A percentile compares a stretch with the other conserved stretches of the same genome.
phyloP scores from a whole-genome alignment of 1,140 invertebrate genomes.

The Aphidius gifuensis region DNA sequence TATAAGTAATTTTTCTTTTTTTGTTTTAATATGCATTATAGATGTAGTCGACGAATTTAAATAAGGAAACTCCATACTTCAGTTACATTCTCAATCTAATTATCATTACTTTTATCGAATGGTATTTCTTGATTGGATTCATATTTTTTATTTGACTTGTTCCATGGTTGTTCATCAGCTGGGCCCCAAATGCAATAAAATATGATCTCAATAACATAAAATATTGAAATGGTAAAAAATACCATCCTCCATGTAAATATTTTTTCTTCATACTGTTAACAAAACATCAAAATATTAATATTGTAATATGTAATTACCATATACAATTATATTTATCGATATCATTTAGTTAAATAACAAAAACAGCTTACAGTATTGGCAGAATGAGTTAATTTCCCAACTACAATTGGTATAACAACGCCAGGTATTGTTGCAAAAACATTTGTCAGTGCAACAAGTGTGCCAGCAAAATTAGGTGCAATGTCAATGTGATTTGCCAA shows the following conservation, averaged over 20 bases:
- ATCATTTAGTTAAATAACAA: neutral
- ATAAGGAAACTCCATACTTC: too few relatives aligned
- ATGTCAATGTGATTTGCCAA: slow-evolving; percentile 89
- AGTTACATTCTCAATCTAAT: too few relatives aligned
- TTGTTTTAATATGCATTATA: too few relatives aligned
- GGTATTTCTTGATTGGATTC: slow-evolving; percentile 22
- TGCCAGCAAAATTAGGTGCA: slow-evolving; percentile 75
- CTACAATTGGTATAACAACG: slow-evolving; percentile 80
- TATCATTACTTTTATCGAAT: too few relatives aligned
- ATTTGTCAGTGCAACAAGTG: slow-evolving; percentile 83
- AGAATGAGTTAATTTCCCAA: slow-evolving; percentile 68
- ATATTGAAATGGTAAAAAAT: slow-evolving; percentile 74
- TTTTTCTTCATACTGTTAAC: slow-evolving; percentile 70
- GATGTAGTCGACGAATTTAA: too few relatives aligned
- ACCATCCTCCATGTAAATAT: slow-evolving; percentile 71
- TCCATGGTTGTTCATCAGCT: slow-evolving; percentile 82
- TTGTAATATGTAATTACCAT: too few relatives aligned
- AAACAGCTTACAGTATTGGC: slow-evolving; percentile 60
- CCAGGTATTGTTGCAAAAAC: slow-evolving; percentile 82
- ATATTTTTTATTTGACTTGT: slow-evolving; percentile 47
- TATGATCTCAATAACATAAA: slow-evolving; percentile 74
- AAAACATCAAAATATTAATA: slow-evolving; percentile 33
- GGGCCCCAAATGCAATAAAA: slow-evolving; percentile 77
- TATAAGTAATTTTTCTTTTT: too few relatives aligned
- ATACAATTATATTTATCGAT: neutral